Percentiles rank a stretch among this genome's conserved stretches.
Conservation (phyloP, 2,113 vertebrate genomes). For the Galbula dea region DNA sequence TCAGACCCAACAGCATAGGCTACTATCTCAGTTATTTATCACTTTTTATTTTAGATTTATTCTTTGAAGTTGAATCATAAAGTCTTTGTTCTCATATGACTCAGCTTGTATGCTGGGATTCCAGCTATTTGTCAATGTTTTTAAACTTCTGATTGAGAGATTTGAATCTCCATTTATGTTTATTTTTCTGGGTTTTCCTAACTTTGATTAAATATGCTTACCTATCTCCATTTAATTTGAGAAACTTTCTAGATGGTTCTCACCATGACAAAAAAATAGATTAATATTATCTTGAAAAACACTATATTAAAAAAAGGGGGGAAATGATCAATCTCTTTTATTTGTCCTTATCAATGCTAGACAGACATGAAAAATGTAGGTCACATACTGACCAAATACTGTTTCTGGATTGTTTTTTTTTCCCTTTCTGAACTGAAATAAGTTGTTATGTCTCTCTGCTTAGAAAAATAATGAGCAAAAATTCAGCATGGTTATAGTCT, state of each 20-base stretch:
- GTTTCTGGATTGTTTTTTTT: neutral
- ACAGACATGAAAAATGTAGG: neutral
- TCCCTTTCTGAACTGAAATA: neutral
- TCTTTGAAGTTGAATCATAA: neutral
- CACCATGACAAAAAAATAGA: neutral
- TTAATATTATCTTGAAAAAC: neutral
- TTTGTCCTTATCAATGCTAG: neutral
- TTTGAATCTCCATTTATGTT: neutral
- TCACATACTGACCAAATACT: neutral
- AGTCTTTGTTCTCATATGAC: neutral
- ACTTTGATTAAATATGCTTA: neutral
- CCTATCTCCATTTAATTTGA: neutral
- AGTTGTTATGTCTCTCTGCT: neutral
- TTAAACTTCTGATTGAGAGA: neutral
- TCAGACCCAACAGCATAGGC: neutral
- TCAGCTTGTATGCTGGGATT: neutral
- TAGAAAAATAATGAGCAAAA: neutral
- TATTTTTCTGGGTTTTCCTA: neutral
- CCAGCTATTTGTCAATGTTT: neutral
- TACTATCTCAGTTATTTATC: constrained; percentile 9
- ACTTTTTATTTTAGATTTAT: constrained; percentile 32
- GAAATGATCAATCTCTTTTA: neutral
- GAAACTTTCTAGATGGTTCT: neutral
- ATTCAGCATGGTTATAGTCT: neutral
- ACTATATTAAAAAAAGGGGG: neutral